Percentiles rank a stretch among this genome's conserved stretches.
Evolutionary conservation across 1,140 invertebrate species (phyloP).

Genomic region (Brachionus calyciflorus): DNA sequence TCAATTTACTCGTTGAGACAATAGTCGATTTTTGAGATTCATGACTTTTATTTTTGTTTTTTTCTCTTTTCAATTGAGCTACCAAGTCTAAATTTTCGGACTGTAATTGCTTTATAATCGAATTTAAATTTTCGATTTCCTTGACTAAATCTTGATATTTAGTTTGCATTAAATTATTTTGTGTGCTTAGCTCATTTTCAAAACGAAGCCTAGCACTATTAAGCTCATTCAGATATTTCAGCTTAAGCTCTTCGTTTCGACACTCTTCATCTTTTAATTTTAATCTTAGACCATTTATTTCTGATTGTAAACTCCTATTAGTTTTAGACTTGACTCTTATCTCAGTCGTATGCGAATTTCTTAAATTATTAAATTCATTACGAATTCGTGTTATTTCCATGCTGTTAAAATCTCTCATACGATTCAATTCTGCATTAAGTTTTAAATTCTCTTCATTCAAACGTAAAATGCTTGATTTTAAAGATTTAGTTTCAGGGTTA

Average conservation of each 20-base stretch:
- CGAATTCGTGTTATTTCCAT: neutral
- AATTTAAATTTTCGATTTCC: slow-evolving; percentile 23
- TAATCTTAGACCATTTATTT: neutral
- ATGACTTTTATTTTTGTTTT: neutral
- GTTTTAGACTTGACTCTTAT: slow-evolving; percentile 12
- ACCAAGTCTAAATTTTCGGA: neutral
- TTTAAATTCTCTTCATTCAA: neutral
- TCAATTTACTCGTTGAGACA: neutral
- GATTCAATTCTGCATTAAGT: neutral
- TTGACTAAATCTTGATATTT: slow-evolving; percentile 16
- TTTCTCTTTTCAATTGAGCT: neutral
- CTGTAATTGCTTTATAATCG: neutral
- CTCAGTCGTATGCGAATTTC: neutral
- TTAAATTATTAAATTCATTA: neutral
- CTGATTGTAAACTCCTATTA: neutral
- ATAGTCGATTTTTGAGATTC: neutral
- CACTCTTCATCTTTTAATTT: neutral
- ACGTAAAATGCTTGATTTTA: neutral
- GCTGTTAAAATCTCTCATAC: neutral
- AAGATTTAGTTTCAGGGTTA: neutral
- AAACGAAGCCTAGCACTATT: neutral
- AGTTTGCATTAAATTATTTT: neutral
- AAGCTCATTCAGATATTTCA: neutral
- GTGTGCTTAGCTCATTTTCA: neutral
- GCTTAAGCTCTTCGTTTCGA: neutral